Evolutionary conservation across 2,888 invertebrate genomes (phyloP), one percentile per base, ranked within the genome.

Genomic region (Drosophila affinis): DNA sequence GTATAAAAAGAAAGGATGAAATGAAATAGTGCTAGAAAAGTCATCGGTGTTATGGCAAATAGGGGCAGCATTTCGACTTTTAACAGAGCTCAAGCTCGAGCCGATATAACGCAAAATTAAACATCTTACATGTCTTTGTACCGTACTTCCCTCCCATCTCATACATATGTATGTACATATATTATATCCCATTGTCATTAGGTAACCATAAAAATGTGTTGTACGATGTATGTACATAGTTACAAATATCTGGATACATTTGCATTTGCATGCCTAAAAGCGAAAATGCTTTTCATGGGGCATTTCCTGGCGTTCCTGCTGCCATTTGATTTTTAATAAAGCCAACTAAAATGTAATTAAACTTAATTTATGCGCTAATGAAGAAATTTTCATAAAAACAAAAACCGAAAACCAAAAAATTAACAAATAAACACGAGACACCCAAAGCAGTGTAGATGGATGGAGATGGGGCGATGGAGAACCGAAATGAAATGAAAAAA

Each of bases 361-460:
- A 78, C 59, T 76, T 84, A 87, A 87, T 88, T 89, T 89, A 89
- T 87, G 77, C 72, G 88, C 76, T 89, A 89, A 87, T 87, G 89
- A 87, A 87, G 87, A 89, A 80, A 87, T 89, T 89, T 87, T 77
- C 65, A 77, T 67, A 59, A 57, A 60, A 64, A 48, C 32, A 61
- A 14, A 53, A 72, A 57, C 52, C 55, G 58, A 54, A 65, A 72
- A 69, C 60, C 52, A 62, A 74, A 79, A 79, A 78, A 78, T 76
- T 73, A 80, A 81, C 76, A 87, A 85, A 87, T 79, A 79, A 80
- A 73, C 73, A 69, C 71, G 75, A 70, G 69, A 68, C 62, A 72
- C 80, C 27, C 17, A 46, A 27, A 45, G 21, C 45, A 51, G 17
- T 39, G 10, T 47, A 49, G 44, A 53, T 29, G 14, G 39, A 14